Base-by-base conservation (phyloP, 1,140 invertebrate genomes). In the Batillaria attramentaria region DNA sequence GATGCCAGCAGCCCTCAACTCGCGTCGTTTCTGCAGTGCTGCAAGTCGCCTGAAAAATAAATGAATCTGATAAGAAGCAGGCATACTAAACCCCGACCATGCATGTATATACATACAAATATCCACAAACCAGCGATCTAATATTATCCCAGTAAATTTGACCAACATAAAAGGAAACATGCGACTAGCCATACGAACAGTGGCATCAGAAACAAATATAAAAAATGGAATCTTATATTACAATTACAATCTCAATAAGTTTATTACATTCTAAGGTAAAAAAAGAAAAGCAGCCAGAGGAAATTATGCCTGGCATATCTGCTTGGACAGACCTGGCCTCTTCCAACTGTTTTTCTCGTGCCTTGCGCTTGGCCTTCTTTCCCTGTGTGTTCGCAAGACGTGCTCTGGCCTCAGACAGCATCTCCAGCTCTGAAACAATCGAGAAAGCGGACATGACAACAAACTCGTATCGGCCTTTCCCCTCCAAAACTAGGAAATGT, bases 291-390 rank as follows among this genome's bases (percentile, higher is more conserved):
- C 13, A 16, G 13, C n/a, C 13, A 54, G 50, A 54, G n/a, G 50
- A 13, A 54, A n/a, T 54, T 13, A 50, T n/a, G 43, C 20, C 16
- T n/a, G n/a, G n/a, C n/a, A n/a, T n/a, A n/a, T n/a, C n/a, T n/a
- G n/a, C 33, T 80, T n/a, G n/a, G n/a, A n/a, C n/a, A n/a, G n/a
- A 89, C 89, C 89, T 93, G 1, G 99, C 99, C 92, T 99, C 98
- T 91, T 99, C 98, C 72, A 99, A 91, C 90, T 99, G 99, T 88
- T 99, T 99, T 91, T 99, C 99, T 74, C 98, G 93, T 0, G 98
- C 99, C 92, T 99, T 99, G 42, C 99, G 93, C 89, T 99, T 99
- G 0, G 98, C 98, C 89, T 99, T 99, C 90, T 99, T 99, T 41
- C 99, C 99, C 89, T 99, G 98, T 2, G 99, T 99, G 90, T 99